These are phyloP conservation scores for Coelopa pilipes DNA, from an alignment of 2,888 invertebrate species.

Conservation along the genomic window DNA sequence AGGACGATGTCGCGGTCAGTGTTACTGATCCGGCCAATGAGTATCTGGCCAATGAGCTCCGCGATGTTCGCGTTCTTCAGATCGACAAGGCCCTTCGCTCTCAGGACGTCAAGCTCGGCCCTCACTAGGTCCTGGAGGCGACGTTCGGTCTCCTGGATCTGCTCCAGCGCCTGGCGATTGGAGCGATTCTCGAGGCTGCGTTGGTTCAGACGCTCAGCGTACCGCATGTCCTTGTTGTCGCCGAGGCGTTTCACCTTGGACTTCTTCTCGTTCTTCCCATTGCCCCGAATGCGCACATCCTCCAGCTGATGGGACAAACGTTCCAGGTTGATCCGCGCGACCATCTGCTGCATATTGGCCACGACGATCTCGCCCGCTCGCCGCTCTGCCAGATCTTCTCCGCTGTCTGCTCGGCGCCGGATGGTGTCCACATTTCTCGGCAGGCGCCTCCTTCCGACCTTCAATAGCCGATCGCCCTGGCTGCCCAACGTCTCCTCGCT, in stretches of 20 bases:
- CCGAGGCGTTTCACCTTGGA: not conserved
- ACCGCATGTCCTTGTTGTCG: not conserved
- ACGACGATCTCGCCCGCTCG: conserved; percentile 27
- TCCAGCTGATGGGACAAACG: conserved; percentile 21
- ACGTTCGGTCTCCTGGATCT: not conserved
- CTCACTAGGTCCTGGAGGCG: not conserved
- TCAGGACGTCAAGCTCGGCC: not conserved
- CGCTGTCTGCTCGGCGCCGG: not conserved
- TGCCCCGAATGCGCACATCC: not conserved
- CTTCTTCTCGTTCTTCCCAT: too few species aligned
- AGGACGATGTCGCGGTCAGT: not conserved
- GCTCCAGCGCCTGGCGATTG: conserved; percentile 2
- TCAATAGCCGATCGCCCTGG: not conserved
- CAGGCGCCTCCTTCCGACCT: not conserved
- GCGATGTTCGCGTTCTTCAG: conserved; percentile 6
- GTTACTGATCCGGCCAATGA: not conserved
- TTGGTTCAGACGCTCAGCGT: not conserved
- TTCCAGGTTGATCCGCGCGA: conserved; percentile 29
- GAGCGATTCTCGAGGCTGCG: not conserved
- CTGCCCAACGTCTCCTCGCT: conserved; percentile 2
- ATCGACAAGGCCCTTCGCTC: not conserved
- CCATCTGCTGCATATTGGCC: conserved; percentile 20
- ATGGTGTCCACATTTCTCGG: not conserved
- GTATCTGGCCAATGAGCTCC: conserved; percentile 6
- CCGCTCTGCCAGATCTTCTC: not conserved